Conservation (phyloP, 2,888 invertebrate species). For the Xylophagus ater region DNA sequence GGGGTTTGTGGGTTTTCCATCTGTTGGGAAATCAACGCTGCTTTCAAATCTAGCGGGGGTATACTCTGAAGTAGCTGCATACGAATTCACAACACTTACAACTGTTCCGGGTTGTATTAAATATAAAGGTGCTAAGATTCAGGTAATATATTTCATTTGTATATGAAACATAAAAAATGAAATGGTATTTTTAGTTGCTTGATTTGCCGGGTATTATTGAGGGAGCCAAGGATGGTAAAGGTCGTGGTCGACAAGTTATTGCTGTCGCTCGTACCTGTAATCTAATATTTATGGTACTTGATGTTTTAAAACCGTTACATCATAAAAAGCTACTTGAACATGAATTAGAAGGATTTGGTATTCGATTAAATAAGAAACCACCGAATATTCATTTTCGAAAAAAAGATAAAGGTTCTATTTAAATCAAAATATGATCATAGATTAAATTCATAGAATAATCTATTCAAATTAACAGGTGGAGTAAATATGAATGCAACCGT, state of each 20-base stretch:
- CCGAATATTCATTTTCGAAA: conserved; percentile 92
- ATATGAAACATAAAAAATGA: neutral
- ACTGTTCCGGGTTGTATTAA: conserved; percentile 99
- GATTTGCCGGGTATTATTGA: conserved; percentile 99
- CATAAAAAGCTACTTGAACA: conserved; percentile 95
- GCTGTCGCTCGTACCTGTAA: conserved; percentile 98
- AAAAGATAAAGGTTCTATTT: conserved; percentile 75
- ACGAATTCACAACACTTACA: conserved; percentile 98
- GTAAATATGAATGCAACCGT: conserved; percentile 90
- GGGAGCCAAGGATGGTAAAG: conserved; percentile 99
- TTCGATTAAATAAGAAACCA: conserved; percentile 89
- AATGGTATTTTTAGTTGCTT: conserved; percentile 54
- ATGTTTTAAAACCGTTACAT: conserved; percentile 92
- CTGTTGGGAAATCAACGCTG: conserved; percentile 96
- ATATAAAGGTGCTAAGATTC: conserved; percentile 98
- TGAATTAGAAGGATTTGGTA: conserved; percentile 97
- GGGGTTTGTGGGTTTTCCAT: conserved; percentile 83
- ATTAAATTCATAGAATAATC: neutral
- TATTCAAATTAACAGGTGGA: conserved; percentile 63
- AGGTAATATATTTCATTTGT: conserved; percentile 44
- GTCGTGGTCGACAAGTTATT: conserved; percentile 96
- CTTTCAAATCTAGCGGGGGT: conserved; percentile 97
- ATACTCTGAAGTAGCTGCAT: conserved; percentile 98
- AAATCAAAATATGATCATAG: neutral
- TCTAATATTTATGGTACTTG: conserved; percentile 93